Conservation (phyloP, 2,797 vertebrate species). For the Peromyscus nudipes region DNA sequence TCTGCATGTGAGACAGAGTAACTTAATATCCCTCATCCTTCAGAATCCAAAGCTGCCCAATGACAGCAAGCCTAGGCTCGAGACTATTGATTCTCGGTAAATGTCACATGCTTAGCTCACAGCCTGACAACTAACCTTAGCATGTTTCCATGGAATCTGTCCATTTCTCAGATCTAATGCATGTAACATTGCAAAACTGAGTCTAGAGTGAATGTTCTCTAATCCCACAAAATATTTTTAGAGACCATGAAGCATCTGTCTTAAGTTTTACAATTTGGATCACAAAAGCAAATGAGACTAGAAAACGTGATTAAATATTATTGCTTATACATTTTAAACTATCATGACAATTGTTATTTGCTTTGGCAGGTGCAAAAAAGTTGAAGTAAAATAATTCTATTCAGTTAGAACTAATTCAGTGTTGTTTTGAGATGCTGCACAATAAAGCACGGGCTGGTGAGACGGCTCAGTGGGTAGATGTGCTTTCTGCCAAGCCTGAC, state of each 20-base stretch:
- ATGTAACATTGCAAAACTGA: neutral
- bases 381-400: neutral
- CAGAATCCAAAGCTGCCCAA: neutral
- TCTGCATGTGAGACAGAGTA: neutral
- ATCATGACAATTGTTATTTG: neutral
- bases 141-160: neutral
- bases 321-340: neutral
- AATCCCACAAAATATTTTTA: neutral
- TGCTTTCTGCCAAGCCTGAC: neutral
- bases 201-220: neutral
- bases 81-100: neutral
- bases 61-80: neutral
- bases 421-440: neutral
- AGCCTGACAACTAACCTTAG: neutral
- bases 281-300: neutral
- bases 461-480: neutral
- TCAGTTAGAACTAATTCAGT: neutral
- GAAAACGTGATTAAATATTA: neutral
- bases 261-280: neutral
- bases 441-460: neutral
- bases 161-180: neutral
- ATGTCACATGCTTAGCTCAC: neutral
- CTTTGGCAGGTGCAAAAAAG: neutral
- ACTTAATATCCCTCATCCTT: neutral
- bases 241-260: neutral